Percentiles rank a stretch among this genome's conserved stretches.
Evolutionary conservation across 2,888 invertebrate species (phyloP).

Genomic region (Hypomecis atomaria): DNA sequence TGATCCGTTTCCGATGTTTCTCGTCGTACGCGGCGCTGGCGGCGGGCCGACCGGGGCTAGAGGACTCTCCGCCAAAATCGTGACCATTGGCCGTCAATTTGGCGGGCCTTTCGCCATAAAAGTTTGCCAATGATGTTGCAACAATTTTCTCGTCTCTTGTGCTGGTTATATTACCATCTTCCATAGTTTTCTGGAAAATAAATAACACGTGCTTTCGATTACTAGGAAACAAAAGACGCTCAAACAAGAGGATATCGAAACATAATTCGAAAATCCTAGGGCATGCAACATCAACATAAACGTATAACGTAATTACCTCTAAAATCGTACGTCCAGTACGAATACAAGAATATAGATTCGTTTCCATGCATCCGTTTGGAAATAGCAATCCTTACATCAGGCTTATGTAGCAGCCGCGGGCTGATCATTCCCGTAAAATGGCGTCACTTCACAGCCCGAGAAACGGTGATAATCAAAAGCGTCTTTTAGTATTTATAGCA

Average conservation of each 20-base stretch:
- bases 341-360: conserved; percentile 78
- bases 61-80: conserved; percentile 61
- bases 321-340: conserved; percentile 83
- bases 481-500: conserved; percentile 62
- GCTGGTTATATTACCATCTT: conserved; percentile 80
- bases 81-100: conserved; percentile 77
- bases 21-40: conserved; percentile 62
- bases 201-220: conserved; percentile 74
- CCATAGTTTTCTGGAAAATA: conserved; percentile 83
- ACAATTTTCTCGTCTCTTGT: conserved; percentile 75
- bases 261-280: conserved; percentile 67
- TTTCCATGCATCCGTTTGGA: conserved; percentile 81
- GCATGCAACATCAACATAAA: conserved; percentile 59
- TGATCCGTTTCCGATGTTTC: conserved; percentile 72
- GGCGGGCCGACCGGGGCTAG: conserved; percentile 52
- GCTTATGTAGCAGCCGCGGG: conserved; percentile 82
- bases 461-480: conserved; percentile 77
- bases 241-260: conserved; percentile 76
- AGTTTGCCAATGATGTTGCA: conserved; percentile 65
- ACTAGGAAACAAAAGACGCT: conserved; percentile 81
- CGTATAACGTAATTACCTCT: conserved; percentile 68
- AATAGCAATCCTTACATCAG: conserved; percentile 80
- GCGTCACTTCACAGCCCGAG: conserved; percentile 83
- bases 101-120: conserved; percentile 68
- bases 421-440: conserved; percentile 86